These are phyloP conservation scores for Pachliopta kotzebuea DNA, from an alignment of 2,888 invertebrate species.

Conservation along the genomic window DNA sequence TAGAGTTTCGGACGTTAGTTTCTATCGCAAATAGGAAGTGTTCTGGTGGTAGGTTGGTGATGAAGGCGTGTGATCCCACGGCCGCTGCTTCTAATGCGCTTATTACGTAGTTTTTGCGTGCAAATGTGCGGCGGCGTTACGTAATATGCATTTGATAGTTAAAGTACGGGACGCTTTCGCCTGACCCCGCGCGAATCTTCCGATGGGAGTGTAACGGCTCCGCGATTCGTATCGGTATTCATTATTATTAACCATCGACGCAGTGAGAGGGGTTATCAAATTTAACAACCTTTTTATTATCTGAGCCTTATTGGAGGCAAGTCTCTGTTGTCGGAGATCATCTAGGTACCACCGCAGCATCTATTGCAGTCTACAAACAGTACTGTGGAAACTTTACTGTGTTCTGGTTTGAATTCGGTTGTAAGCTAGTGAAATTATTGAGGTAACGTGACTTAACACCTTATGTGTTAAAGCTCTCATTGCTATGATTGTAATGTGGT, in stretches of 20 bases:
- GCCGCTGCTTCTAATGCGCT: constrained; percentile 14
- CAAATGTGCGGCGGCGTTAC: constrained; percentile 24
- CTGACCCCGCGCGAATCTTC: constrained; percentile 21
- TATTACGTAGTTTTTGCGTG: constrained; percentile 26
- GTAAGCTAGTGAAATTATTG: too few relatives aligned
- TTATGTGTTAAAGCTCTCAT: too few relatives aligned
- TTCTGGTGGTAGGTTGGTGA: constrained; percentile 5
- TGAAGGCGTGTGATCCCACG: constrained; percentile 28
- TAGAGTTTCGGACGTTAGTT: background rate
- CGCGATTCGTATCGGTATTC: background rate
- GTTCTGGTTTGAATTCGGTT: too few relatives aligned
- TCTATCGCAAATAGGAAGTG: constrained; percentile 20
- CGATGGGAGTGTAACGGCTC: constrained; percentile 26
- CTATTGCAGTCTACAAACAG: too few relatives aligned
- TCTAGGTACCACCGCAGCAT: too few relatives aligned
- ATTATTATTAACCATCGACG: background rate
- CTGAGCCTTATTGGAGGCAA: too few relatives aligned
- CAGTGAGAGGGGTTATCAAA: background rate
- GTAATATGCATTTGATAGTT: constrained; percentile 29
- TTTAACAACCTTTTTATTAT: background rate
- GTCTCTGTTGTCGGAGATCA: too few relatives aligned
- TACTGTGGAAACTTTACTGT: too few relatives aligned
- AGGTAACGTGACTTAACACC: too few relatives aligned
- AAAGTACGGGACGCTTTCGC: constrained; percentile 18
- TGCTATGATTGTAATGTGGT: too few relatives aligned